Evolutionary conservation across 1,140 invertebrate species (phyloP).

Genomic region (Apolygus lucorum): DNA sequence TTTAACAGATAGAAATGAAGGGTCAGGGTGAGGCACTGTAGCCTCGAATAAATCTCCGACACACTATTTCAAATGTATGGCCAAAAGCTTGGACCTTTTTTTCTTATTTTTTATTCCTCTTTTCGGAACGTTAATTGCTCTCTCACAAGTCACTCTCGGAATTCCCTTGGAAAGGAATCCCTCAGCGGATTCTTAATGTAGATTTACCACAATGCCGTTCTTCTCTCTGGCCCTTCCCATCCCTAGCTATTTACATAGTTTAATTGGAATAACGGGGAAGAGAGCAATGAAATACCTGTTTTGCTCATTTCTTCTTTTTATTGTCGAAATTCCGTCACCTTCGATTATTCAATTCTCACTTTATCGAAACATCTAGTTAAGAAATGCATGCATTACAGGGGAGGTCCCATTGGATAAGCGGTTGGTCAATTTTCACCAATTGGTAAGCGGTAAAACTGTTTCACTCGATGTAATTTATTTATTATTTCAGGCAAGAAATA

Average conservation of each 20-base stretch:
- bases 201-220: neutral
- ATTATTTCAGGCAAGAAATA: too few species aligned
- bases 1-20: neutral
- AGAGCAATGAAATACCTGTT: neutral
- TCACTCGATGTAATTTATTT: too few species aligned
- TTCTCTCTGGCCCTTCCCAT: neutral
- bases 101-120: neutral
- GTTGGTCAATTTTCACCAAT: too few species aligned
- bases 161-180: neutral
- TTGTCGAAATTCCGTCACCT: neutral
- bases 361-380: too few species aligned
- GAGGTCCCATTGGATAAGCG: too few species aligned
- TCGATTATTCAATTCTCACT: too few species aligned
- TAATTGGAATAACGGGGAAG: slow-evolving; percentile 2
- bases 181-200: slow-evolving; percentile 1
- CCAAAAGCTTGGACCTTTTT: neutral
- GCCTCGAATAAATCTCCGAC: neutral
- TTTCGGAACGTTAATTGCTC: slow-evolving; percentile 1
- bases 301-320: neutral
- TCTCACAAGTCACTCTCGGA: neutral
- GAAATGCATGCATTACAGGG: too few species aligned
- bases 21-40: neutral
- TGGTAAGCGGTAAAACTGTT: too few species aligned
- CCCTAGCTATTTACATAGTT: slow-evolving; percentile 1
- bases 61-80: slow-evolving; percentile 1